These are phyloP conservation scores for Microtus ochrogaster DNA, from an alignment of 2,113 vertebrate species.

Conservation along the genomic window DNA sequence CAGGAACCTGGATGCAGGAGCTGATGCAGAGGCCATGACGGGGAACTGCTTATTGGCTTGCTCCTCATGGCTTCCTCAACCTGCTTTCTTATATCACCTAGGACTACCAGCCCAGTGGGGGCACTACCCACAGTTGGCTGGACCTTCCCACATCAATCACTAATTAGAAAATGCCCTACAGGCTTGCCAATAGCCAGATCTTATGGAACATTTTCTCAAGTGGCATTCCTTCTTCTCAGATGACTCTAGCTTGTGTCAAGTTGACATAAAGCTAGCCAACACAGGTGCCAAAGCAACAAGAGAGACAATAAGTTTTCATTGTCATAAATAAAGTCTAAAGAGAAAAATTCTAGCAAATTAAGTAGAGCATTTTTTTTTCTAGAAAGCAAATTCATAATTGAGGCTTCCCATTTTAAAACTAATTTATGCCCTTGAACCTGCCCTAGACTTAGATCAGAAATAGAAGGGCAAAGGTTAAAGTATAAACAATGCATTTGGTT, in stretches of 20 bases:
- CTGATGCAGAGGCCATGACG: background rate
- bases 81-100: background rate
- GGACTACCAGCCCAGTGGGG: background rate
- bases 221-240: background rate
- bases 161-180: background rate
- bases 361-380: slow-evolving; percentile 16
- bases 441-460: background rate
- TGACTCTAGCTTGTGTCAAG: background rate
- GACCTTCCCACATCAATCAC: background rate
- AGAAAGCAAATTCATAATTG: slow-evolving; percentile 46
- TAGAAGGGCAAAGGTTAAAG: background rate
- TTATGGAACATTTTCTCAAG: background rate
- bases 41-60: background rate
- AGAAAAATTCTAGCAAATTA: slow-evolving; percentile 39
- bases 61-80: background rate
- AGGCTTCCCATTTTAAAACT: slow-evolving; percentile 36
- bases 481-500: background rate
- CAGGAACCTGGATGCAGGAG: background rate
- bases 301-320: slow-evolving; percentile 9
- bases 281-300: background rate
- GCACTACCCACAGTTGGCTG: background rate
- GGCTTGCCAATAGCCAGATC: background rate
- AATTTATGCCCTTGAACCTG: background rate
- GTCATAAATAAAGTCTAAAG: background rate
- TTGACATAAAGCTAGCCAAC: background rate